phyloP scores from a whole-genome alignment of 2,113 vertebrate species.

The Mus spicilegus region DNA sequence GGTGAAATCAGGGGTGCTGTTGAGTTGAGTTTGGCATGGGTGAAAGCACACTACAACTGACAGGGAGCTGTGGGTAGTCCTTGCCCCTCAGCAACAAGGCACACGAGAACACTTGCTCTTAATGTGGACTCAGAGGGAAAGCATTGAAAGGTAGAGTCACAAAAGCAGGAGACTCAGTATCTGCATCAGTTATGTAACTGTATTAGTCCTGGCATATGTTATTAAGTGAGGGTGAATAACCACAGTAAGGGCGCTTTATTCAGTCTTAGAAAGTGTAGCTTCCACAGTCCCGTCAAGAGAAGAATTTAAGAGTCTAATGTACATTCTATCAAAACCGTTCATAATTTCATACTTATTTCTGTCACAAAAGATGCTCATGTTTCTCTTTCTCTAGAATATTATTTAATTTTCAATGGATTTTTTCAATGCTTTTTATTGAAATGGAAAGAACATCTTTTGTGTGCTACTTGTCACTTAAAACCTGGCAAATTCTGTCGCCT shows the following conservation, averaged over 20 bases:
- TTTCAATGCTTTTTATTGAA: conserved; percentile 36
- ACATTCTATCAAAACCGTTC: not conserved
- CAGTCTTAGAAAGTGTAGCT: not conserved
- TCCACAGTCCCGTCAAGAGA: not conserved
- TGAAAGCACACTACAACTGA: not conserved
- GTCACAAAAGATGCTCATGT: conserved; percentile 17
- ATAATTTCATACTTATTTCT: not conserved
- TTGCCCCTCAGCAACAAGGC: not conserved
- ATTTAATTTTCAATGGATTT: conserved; percentile 11
- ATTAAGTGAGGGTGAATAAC: not conserved
- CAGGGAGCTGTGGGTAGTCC: not conserved
- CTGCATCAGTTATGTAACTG: not conserved
- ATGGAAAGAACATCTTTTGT: conserved; percentile 24
- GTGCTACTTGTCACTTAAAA: not conserved
- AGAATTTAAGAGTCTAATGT: not conserved
- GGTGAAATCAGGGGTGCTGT: not conserved
- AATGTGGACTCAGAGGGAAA: not conserved
- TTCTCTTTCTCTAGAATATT: conserved; percentile 25
- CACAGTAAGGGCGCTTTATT: not conserved
- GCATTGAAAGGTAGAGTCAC: not conserved
- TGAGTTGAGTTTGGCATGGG: not conserved
- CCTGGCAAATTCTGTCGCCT: not conserved
- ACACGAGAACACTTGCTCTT: not conserved
- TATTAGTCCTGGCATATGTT: not conserved
- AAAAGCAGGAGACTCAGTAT: not conserved